Base-by-base conservation (phyloP, 2,888 invertebrate genomes). In the Folsomia candida region DNA sequence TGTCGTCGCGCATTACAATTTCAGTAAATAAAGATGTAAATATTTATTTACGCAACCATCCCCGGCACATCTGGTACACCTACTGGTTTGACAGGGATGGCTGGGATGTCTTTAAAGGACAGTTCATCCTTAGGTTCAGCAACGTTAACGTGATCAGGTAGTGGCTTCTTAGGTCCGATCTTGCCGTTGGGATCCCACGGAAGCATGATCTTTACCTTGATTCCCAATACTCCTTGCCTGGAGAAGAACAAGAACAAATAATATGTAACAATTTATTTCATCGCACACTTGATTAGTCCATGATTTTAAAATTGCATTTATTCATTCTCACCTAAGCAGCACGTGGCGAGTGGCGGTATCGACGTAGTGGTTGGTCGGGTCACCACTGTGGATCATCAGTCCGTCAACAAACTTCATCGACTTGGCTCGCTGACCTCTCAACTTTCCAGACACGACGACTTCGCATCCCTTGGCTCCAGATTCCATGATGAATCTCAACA, bases 361-460 rank as follows among this genome's bases (percentile, higher is more conserved):
- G 67, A 99, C 97, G 81, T 98, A 99, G 83, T 98, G 96, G 82
- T 96, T 95, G 85, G 93, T 94, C 37, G 99, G 98, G 85, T 99
- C 95, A 83, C 99, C 99, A 80, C 95, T 95, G 87, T 99, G 99
- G 83, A 99, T 99, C 99, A 99, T 99, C 74, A 99, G 89, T 76
- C 99, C 99, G 82, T 99, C 99, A 51, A 97, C 97, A 84, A 99
- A 99, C 86, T 99, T 99, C 99, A 99, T 99, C 69, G 97, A 95
- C 86, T 99, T 99, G 78, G 99, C 99, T 87, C 99, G 89, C 87
- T 99, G 99, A 78, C 99, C 99, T 82, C 99, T 88, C 79, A 99
- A 88, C 86, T 99, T 99, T 76, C 99, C 99, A 67, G 97, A 97
- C 1, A 99, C 99, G 1, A 99, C 97, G 1, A 99, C 98, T 85